phyloP scores from a whole-genome alignment of 1,140 invertebrate species.

The Brachionus sp. region DNA sequence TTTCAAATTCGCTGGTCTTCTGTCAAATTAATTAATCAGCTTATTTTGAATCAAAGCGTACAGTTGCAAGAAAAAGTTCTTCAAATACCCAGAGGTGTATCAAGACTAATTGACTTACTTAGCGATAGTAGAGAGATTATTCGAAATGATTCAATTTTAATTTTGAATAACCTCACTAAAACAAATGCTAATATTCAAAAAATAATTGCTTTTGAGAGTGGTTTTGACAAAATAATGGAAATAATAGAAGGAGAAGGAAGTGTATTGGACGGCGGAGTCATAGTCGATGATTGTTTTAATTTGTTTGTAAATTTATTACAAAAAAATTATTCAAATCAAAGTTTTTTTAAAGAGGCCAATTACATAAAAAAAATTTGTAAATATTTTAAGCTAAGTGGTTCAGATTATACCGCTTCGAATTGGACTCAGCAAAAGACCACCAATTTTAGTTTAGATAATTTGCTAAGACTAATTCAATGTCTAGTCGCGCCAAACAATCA shows the following conservation, averaged over 20 bases:
- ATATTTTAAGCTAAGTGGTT: constrained; percentile 73
- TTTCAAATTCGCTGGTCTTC: constrained; percentile 55
- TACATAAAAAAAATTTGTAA: constrained; percentile 82
- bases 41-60: constrained; percentile 71
- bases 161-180: constrained; percentile 89
- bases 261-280: constrained; percentile 81
- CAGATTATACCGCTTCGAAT: constrained; percentile 63
- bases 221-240: constrained; percentile 89
- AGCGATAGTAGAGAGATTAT: constrained; percentile 90
- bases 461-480: constrained; percentile 81
- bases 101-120: constrained; percentile 91
- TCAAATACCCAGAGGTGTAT: constrained; percentile 91
- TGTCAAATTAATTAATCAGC: constrained; percentile 75
- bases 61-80: constrained; percentile 92
- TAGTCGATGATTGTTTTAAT: constrained; percentile 95
- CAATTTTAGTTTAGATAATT: constrained; percentile 85
- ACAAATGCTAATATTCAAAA: constrained; percentile 97
- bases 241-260: constrained; percentile 85
- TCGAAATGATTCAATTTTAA: constrained; percentile 79
- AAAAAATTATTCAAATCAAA: constrained; percentile 95
- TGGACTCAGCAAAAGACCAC: constrained; percentile 93
- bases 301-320: constrained; percentile 87
- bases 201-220: constrained; percentile 98
- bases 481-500: constrained; percentile 84
- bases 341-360: constrained; percentile 91